These are phyloP conservation scores for Steinernema carpocapsae DNA, from an alignment of 2,888 invertebrate genomes.

Conservation along the genomic window DNA sequence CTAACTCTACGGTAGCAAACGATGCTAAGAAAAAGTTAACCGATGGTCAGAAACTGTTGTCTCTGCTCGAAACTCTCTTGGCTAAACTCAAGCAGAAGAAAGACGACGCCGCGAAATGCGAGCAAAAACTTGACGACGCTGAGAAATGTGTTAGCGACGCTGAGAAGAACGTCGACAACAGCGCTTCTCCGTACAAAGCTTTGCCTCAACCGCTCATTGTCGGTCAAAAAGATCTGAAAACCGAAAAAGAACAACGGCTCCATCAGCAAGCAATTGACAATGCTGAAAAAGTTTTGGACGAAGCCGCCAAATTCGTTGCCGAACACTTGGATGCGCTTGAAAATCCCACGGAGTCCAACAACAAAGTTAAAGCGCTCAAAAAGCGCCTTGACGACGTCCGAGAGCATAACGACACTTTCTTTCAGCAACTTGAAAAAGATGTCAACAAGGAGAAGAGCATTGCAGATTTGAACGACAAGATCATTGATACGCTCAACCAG, in stretches of 20 bases:
- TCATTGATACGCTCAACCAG: neutral
- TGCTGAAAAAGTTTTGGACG: neutral
- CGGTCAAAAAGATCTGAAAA: neutral
- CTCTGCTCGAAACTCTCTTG: neutral
- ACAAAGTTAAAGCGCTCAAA: neutral
- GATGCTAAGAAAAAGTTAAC: neutral
- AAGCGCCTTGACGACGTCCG: constrained; percentile 37
- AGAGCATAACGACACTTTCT: neutral
- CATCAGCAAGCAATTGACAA: neutral
- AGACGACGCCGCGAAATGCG: constrained; percentile 10
- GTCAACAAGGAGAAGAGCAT: constrained; percentile 9
- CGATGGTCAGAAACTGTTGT: neutral
- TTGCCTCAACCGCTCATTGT: neutral
- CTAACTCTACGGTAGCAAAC: neutral
- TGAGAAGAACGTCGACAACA: constrained; percentile 30
- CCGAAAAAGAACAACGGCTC: neutral
- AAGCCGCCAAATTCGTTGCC: neutral
- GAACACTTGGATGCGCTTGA: neutral
- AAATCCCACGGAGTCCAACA: neutral
- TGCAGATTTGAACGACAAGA: neutral
- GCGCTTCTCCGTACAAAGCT: neutral
- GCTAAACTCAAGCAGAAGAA: constrained; percentile 5
- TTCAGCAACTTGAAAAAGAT: neutral
- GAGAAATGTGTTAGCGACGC: neutral
- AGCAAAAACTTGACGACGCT: constrained; percentile 33